phyloP scores from a whole-genome alignment of 2,113 vertebrate genomes.

The Eptesicus fuscus region DNA sequence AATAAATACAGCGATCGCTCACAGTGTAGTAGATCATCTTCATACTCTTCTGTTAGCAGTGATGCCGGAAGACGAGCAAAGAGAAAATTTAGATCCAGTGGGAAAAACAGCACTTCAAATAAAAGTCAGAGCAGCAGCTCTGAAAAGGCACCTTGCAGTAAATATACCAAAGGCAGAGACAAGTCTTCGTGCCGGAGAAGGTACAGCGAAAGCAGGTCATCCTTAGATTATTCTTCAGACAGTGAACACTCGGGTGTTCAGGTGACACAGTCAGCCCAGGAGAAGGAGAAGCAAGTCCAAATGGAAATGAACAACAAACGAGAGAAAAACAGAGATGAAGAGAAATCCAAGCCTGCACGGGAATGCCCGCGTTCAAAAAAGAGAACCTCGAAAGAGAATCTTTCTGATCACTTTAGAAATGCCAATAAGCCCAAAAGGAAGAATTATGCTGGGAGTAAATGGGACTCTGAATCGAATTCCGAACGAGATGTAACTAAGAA shows the following conservation, averaged over 20 bases:
- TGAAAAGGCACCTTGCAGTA: conserved; percentile 69
- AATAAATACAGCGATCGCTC: conserved; percentile 84
- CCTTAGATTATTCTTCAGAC: conserved; percentile 76
- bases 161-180: conserved; percentile 51
- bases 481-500: conserved; percentile 78
- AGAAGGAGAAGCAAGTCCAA: conserved; percentile 60
- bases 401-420: conserved; percentile 60
- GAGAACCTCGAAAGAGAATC: conserved; percentile 71
- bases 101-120: conserved; percentile 76
- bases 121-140: conserved; percentile 80
- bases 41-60: conserved; percentile 79
- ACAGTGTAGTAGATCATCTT: conserved; percentile 86
- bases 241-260: conserved; percentile 70
- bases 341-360: conserved; percentile 77
- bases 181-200: conserved; percentile 66
- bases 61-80: conserved; percentile 65
- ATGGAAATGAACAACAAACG: conserved; percentile 69
- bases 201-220: conserved; percentile 74
- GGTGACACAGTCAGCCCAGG: conserved; percentile 34
- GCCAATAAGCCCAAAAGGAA: conserved; percentile 77
- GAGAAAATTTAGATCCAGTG: conserved; percentile 67
- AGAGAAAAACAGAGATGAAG: conserved; percentile 72
- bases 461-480: conserved; percentile 91
- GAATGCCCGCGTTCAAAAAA: conserved; percentile 81
- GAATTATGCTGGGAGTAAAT: conserved; percentile 81